A percentile compares a stretch with the other conserved stretches of the same genome.
Evolutionary conservation across 2,888 invertebrate species (phyloP).

Genomic region (Pammene aurita): DNA sequence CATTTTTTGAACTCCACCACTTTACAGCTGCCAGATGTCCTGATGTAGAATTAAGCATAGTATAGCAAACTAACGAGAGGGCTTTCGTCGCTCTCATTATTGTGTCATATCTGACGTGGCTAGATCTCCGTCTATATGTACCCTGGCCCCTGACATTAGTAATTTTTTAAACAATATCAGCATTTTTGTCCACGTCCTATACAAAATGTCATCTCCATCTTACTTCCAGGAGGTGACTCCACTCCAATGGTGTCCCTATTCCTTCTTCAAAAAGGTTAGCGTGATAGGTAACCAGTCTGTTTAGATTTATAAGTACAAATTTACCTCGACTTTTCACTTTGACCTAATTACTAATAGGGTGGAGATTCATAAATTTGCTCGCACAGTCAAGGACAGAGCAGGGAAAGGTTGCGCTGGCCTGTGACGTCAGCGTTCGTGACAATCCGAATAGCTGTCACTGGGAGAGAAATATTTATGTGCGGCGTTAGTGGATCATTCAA

Average conservation of each 20-base stretch:
- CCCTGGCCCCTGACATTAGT: too few species aligned
- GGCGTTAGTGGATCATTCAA: slow-evolving; percentile 63
- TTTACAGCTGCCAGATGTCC: too few species aligned
- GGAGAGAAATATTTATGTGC: slow-evolving; percentile 39
- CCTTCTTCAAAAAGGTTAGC: background rate
- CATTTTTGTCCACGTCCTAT: background rate
- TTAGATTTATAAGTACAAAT: background rate
- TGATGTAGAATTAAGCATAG: too few species aligned
- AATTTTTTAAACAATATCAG: background rate
- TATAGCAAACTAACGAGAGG: too few species aligned
- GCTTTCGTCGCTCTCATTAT: too few species aligned
- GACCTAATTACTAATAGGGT: slow-evolving; percentile 24
- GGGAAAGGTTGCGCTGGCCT: slow-evolving; percentile 47
- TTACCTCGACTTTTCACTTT: background rate
- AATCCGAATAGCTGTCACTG: slow-evolving; percentile 44
- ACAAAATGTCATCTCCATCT: background rate
- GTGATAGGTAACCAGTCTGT: background rate
- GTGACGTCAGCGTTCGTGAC: slow-evolving; percentile 44
- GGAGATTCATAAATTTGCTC: slow-evolving; percentile 23
- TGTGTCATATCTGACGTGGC: too few species aligned
- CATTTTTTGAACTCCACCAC: too few species aligned
- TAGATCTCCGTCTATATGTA: too few species aligned
- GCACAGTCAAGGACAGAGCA: slow-evolving; percentile 39
- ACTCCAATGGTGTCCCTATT: too few species aligned
- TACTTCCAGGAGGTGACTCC: too few species aligned